A percentile compares a stretch with the other conserved stretches of the same genome.
phyloP scores from a whole-genome alignment of 2,888 invertebrate species.

The Leptarthrus brevirostris region DNA sequence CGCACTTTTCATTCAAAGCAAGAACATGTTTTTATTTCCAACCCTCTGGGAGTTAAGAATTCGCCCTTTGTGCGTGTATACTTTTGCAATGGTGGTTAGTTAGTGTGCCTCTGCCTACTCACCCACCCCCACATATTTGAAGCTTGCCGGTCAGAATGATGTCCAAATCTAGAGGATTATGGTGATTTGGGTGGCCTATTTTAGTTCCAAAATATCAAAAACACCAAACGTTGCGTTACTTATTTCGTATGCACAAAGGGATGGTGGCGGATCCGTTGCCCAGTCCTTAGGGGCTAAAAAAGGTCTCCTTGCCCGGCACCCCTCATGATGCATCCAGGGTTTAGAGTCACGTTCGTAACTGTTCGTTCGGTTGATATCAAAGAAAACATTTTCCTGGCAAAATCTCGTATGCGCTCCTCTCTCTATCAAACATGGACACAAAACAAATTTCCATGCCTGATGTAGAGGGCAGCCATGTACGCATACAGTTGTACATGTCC shows the following conservation, averaged over 20 bases:
- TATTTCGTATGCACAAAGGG: slow-evolving; percentile 29
- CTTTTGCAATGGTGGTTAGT: too few relatives aligned
- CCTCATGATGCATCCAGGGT: background rate
- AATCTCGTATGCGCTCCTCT: slow-evolving; percentile 32
- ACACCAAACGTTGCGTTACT: slow-evolving; percentile 19
- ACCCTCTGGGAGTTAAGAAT: slow-evolving; percentile 17
- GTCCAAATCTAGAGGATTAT: background rate
- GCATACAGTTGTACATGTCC: background rate
- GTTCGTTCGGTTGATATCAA: slow-evolving; percentile 27
- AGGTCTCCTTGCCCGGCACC: background rate
- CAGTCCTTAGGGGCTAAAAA: background rate
- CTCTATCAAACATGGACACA: slow-evolving; percentile 34
- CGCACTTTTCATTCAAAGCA: slow-evolving; percentile 32
- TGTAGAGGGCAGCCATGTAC: background rate
- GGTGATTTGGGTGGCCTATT: background rate
- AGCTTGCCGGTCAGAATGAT: background rate
- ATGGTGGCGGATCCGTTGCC: background rate
- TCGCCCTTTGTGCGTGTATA: background rate
- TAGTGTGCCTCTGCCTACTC: too few relatives aligned
- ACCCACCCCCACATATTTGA: too few relatives aligned
- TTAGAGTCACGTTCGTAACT: slow-evolving; percentile 39
- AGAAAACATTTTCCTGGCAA: slow-evolving; percentile 38
- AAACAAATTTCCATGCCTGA: slow-evolving; percentile 39
- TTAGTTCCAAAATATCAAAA: background rate
- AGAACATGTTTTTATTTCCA: slow-evolving; percentile 24